phyloP scores from a whole-genome alignment of 1,140 invertebrate genomes.

The Caenorhabditis inopinata region DNA sequence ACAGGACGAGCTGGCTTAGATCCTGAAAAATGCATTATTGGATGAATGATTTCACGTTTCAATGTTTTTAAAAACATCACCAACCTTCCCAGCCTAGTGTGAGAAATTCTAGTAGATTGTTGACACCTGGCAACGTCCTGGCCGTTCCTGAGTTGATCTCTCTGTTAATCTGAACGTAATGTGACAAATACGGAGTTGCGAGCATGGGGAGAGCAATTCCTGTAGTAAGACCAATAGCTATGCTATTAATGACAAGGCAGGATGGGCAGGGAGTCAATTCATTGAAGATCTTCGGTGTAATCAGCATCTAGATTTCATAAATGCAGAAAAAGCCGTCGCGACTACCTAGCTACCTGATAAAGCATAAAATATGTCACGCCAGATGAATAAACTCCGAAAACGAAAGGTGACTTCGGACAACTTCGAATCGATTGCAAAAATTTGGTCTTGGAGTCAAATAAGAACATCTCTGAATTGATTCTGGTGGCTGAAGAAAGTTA shows the following conservation, averaged over 20 bases:
- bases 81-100: conserved; percentile 6
- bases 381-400: conserved; percentile 20
- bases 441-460: background rate
- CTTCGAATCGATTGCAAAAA: conserved; percentile 10
- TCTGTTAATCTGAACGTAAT: conserved; percentile 30
- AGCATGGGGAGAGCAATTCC: conserved; percentile 31
- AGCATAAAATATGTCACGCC: conserved; percentile 31
- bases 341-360: conserved; percentile 17
- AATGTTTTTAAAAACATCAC: background rate
- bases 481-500: conserved; percentile 6
- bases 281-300: background rate
- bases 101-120: background rate
- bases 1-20: conserved; percentile 9
- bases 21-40: background rate
- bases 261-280: conserved; percentile 15
- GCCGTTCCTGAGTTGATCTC: background rate
- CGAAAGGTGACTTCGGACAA: conserved; percentile 35
- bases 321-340: background rate
- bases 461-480: conserved; percentile 42
- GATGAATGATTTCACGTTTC: background rate
- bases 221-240: conserved; percentile 23
- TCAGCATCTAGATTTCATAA: conserved; percentile 13
- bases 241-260: background rate
- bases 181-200: conserved; percentile 22
- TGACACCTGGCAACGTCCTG: background rate